phyloP scores from a whole-genome alignment of 92 coral and sea anemone genomes.

The Ricordea florida region DNA sequence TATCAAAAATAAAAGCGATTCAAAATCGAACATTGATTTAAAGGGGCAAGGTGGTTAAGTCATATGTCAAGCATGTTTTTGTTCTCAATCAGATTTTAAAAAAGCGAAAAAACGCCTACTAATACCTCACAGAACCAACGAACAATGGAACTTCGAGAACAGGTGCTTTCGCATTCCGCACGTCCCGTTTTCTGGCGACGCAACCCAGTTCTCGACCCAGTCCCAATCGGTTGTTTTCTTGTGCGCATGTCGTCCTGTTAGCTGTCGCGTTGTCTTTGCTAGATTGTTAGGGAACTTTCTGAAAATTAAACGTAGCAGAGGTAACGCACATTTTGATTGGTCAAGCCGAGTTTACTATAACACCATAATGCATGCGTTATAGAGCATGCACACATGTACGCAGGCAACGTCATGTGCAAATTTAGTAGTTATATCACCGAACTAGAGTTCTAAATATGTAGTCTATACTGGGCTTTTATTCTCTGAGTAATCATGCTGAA shows the following conservation, averaged over 20 bases:
- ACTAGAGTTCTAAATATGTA: too few relatives aligned
- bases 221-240: background rate
- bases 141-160: background rate
- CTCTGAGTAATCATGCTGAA: too few relatives aligned
- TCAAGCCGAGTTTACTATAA: too few relatives aligned
- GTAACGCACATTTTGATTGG: too few relatives aligned
- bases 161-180: background rate
- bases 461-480: too few relatives aligned
- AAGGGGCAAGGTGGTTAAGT: slow-evolving; percentile 1
- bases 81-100: slow-evolving; percentile 5
- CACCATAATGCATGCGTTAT: too few relatives aligned
- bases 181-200: background rate
- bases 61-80: slow-evolving; percentile 2
- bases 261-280: slow-evolving; percentile 9
- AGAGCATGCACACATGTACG: too few relatives aligned
- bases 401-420: too few relatives aligned
- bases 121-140: background rate
- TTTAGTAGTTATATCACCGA: too few relatives aligned
- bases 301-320: too few relatives aligned
- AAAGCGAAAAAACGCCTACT: background rate
- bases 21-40: background rate
- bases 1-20: background rate
- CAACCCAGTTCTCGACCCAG: slow-evolving; percentile 5
- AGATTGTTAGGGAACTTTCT: too few relatives aligned
- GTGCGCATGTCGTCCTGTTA: background rate